Base-by-base conservation (phyloP, 2,113 vertebrate species). In the Lepus americanus region DNA sequence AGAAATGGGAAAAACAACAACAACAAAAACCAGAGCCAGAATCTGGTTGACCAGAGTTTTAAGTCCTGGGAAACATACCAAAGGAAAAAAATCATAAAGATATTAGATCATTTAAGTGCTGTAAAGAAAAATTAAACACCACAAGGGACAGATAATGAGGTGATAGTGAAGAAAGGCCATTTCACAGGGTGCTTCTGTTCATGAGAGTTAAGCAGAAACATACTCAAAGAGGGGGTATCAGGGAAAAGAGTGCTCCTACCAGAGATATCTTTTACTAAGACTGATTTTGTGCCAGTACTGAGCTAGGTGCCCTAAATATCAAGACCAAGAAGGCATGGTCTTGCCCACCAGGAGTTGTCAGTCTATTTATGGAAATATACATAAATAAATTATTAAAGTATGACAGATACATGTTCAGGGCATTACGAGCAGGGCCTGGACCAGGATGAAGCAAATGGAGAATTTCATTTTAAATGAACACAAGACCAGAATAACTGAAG, bases 401-500 rank as follows among this genome's bases (percentile, higher is more conserved):
- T 6, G 13, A 72, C 9, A 49, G 22, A 85, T 12, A 39, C 36
- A 70, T 31, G 27, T 29, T 59, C 39, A 36, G 33, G 25, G 53
- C 55, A 79, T 82, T 74, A 74, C 36, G 77, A 89, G 77, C 33
- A 93, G 20, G 66, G 70, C 27, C 27, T 73, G 66, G 31, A 72
- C 29, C 7, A 51, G 27, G 36, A 84, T 66, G n/a, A 95, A 44
- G 22, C 33, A 76, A 84, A 39, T 31, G 53, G 76, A 55, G 19
- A 90, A 77, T 49, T 80, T 90, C 86, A 44, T 76, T 94, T 90
- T 53, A 77, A 74, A 72, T 6, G 22, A 61, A 79, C 49, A 79
- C n/a, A n/a, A 4, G 16, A 73, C 17, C 27, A 67, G 25, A 17
- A 27, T 59, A 69, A 70, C 4, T 31, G 70, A 33, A 27, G 79